Evolutionary conservation across 1,140 invertebrate species (phyloP).

Genomic region (Nebria ingens): DNA sequence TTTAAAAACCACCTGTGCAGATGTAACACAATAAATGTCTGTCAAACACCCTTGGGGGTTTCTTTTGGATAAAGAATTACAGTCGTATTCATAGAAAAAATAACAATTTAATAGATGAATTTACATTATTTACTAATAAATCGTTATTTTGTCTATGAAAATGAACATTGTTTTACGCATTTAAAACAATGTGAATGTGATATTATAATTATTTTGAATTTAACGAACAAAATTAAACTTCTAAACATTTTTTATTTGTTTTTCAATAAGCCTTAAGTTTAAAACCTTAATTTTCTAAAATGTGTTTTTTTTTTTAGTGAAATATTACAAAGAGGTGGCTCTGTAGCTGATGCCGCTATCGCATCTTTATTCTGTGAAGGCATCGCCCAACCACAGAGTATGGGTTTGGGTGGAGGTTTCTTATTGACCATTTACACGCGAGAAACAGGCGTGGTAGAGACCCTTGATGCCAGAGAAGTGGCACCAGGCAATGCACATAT

Average conservation of each 20-base stretch:
- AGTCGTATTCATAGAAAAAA: too few species aligned
- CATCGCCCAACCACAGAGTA: slow-evolving; percentile 63
- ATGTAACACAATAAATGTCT: too few species aligned
- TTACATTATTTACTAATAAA: too few species aligned
- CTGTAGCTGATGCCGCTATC: slow-evolving; percentile 75
- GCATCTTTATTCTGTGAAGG: slow-evolving; percentile 73
- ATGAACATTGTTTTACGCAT: too few species aligned
- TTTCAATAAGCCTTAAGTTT: neutral
- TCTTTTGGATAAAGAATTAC: too few species aligned
- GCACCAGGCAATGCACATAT: slow-evolving; percentile 46
- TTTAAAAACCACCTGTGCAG: too few species aligned
- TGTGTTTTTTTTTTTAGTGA: slow-evolving; percentile 34
- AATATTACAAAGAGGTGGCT: slow-evolving; percentile 56
- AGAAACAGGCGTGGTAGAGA: slow-evolving; percentile 33
- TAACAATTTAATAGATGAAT: too few species aligned
- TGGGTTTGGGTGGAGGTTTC: slow-evolving; percentile 76
- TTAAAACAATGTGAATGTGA: too few species aligned
- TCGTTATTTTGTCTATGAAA: too few species aligned
- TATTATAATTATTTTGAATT: too few species aligned
- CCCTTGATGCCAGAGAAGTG: slow-evolving; percentile 57
- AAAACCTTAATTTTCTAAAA: slow-evolving; percentile 21
- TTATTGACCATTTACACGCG: slow-evolving; percentile 65
- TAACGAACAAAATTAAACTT: too few species aligned
- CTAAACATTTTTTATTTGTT: neutral
- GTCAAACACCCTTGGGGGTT: too few species aligned